Evolutionary conservation across 2,113 vertebrate species (phyloP).

Genomic region (Macquaria ambigua): DNA sequence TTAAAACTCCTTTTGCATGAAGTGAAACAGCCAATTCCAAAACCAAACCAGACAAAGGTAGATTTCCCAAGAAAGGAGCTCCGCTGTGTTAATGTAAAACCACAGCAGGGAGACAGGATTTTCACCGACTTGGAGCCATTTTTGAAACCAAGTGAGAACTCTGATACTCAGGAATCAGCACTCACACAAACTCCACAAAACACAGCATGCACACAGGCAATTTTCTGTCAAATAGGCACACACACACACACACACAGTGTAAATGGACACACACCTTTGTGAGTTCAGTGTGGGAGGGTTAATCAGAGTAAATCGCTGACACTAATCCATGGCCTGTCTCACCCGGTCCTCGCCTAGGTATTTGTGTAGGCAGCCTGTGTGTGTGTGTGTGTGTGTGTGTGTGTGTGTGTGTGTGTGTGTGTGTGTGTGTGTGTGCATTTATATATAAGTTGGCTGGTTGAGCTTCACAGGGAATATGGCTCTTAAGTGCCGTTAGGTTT

Average conservation of each 20-base stretch:
- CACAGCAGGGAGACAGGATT: neutral
- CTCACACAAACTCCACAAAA: neutral
- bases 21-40: neutral
- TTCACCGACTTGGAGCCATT: neutral
- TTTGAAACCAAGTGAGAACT: conserved; percentile 1
- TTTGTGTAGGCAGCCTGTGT: conserved; percentile 36
- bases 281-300: conserved; percentile 42
- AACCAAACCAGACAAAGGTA: neutral
- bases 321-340: conserved; percentile 53
- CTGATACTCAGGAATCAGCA: neutral
- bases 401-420: conserved; percentile 7
- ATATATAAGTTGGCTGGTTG: neutral
- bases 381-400: conserved; percentile 13
- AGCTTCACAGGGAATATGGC: neutral
- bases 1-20: neutral
- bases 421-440: too few species aligned
- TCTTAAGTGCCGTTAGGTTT: neutral
- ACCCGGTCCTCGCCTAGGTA: conserved; percentile 1
- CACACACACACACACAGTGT: neutral
- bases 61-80: neutral
- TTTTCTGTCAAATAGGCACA: neutral
- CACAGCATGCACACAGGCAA: neutral
- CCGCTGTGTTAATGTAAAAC: neutral
- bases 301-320: conserved; percentile 64
- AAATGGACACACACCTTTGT: conserved; percentile 17